Percentiles rank a stretch among this genome's conserved stretches.
Conservation (phyloP, 1,140 invertebrate genomes). For the Bombus sylvicola region DNA sequence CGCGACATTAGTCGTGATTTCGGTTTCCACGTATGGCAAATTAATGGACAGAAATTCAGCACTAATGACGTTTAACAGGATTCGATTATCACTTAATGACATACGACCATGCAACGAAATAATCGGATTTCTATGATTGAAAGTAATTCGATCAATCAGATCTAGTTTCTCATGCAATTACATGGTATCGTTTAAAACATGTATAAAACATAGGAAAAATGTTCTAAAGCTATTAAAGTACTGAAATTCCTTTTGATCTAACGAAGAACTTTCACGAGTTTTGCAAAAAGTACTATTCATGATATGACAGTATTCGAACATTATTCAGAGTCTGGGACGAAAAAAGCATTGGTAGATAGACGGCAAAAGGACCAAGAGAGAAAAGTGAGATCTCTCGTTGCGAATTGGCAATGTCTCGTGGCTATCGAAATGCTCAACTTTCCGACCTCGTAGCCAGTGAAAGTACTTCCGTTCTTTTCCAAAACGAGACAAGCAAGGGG, state of each 20-base stretch:
- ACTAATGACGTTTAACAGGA: not conserved
- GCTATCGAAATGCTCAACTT: constrained; percentile 52
- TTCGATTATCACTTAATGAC: not conserved
- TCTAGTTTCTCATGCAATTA: not conserved
- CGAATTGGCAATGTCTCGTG: constrained; percentile 34
- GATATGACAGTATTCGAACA: not conserved
- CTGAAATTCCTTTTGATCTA: too few species aligned
- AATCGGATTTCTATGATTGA: not conserved
- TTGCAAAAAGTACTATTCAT: too few species aligned
- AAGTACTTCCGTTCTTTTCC: constrained; percentile 78
- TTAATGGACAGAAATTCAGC: constrained; percentile 2
- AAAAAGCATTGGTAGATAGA: not conserved
- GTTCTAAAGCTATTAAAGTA: not conserved
- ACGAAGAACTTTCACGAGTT: too few species aligned
- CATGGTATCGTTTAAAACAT: not conserved
- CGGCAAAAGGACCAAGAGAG: not conserved
- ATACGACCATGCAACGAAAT: not conserved
- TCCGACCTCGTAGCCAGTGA: constrained; percentile 68
- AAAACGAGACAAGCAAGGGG: constrained; percentile 67
- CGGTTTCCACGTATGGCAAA: not conserved
- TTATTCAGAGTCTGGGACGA: not conserved
- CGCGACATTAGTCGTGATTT: not conserved
- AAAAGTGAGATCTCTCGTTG: constrained; percentile 43
- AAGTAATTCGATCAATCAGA: not conserved
- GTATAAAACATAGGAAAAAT: not conserved